phyloP scores from a whole-genome alignment of 2,888 invertebrate species.

The Hartigia nigra region DNA sequence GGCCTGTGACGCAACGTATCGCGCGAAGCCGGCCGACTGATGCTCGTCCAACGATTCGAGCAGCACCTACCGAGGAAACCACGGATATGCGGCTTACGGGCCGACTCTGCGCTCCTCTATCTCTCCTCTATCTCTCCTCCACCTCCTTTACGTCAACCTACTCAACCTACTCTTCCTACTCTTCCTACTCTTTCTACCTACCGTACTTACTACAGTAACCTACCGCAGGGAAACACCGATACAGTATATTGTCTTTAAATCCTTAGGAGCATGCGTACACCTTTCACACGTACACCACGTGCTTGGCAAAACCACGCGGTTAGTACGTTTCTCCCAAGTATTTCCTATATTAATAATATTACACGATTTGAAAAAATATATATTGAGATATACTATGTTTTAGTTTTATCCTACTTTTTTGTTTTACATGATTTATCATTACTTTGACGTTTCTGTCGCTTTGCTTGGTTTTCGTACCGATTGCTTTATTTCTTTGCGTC shows the following conservation, averaged over 20 bases:
- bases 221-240: background rate
- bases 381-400: background rate
- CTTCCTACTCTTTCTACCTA: background rate
- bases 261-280: background rate
- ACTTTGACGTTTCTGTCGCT: background rate
- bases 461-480: background rate
- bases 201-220: background rate
- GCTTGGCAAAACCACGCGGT: background rate
- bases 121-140: slow-evolving; percentile 18
- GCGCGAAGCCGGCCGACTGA: slow-evolving; percentile 48
- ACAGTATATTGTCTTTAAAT: background rate
- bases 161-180: background rate
- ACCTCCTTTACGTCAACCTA: background rate
- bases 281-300: background rate
- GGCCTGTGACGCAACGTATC: slow-evolving; percentile 40
- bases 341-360: background rate
- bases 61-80: slow-evolving; percentile 18
- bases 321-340: background rate
- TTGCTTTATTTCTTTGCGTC: background rate
- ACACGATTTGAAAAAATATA: background rate
- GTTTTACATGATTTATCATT: background rate
- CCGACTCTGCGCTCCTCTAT: slow-evolving; percentile 18
- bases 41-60: slow-evolving; percentile 29
- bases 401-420: background rate
- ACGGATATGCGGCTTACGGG: slow-evolving; percentile 11